A percentile compares a stretch with the other conserved stretches of the same genome.
Evolutionary conservation across 2,797 vertebrate genomes (phyloP).

Genomic region (Geotria australis): DNA sequence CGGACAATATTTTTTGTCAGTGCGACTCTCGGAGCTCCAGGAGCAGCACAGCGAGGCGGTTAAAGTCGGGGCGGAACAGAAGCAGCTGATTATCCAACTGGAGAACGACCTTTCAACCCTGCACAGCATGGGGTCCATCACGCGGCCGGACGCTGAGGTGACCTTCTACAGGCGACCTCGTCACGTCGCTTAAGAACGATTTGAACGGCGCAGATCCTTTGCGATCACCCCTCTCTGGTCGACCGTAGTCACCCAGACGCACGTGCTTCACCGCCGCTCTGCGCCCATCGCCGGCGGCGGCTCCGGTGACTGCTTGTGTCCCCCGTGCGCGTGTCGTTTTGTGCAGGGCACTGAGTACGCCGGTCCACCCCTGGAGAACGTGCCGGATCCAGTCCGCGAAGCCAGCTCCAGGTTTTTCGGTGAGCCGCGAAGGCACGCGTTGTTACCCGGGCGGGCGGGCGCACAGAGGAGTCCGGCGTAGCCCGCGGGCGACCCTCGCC

Average conservation of each 20-base stretch:
- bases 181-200: no score
- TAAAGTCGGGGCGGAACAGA: constrained; percentile 31
- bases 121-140: constrained; percentile 28
- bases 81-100: constrained; percentile 52
- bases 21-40: constrained; percentile 45
- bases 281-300: not conserved
- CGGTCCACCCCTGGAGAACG: constrained; percentile 18
- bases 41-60: constrained; percentile 31
- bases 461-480: not conserved
- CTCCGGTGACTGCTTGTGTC: not conserved
- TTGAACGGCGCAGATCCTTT: no score
- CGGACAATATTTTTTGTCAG: constrained; percentile 9
- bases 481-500: not conserved
- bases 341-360: no score
- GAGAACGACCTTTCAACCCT: constrained; percentile 79
- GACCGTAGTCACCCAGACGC: no score
- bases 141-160: constrained; percentile 48
- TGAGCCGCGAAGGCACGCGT: constrained; percentile 7
- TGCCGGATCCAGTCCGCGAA: constrained; percentile 72
- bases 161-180: no score
- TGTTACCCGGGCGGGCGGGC: not conserved
- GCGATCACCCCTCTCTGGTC: no score
- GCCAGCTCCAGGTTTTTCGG: constrained; percentile 50
- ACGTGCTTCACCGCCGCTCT: no score
- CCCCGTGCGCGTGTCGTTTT: not conserved